Conservation (phyloP, 1,140 invertebrate species). For the Oryctes rhinoceros region DNA sequence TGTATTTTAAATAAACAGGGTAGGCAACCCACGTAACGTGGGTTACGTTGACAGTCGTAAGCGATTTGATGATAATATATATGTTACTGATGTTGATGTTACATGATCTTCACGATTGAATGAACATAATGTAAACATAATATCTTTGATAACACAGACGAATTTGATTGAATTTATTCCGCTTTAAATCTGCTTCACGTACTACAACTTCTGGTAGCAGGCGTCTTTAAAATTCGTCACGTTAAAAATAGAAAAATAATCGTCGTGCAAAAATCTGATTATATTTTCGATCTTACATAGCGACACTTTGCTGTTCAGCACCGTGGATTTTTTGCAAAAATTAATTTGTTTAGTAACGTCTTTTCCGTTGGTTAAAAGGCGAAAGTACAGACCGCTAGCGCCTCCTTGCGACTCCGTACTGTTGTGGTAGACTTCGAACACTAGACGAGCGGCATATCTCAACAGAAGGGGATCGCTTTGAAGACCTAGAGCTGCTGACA, state of each 20-base stretch:
- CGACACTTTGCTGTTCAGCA: slow-evolving; percentile 66
- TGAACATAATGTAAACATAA: too few relatives aligned
- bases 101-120: too few relatives aligned
- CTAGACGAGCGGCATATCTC: slow-evolving; percentile 83
- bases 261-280: slow-evolving; percentile 83
- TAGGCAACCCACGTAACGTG: too few relatives aligned
- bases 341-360: slow-evolving; percentile 83
- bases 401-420: slow-evolving; percentile 59
- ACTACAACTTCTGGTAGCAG: slow-evolving; percentile 61
- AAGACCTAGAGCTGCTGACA: slow-evolving; percentile 80
- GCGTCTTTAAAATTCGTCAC: slow-evolving; percentile 87
- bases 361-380: slow-evolving; percentile 85
- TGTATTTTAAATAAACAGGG: too few relatives aligned
- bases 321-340: slow-evolving; percentile 76
- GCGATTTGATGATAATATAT: too few relatives aligned
- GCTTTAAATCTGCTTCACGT: too few relatives aligned
- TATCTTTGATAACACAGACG: too few relatives aligned
- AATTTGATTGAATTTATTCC: too few relatives aligned
- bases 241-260: slow-evolving; percentile 82
- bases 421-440: slow-evolving; percentile 80
- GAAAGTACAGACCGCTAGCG: slow-evolving; percentile 79
- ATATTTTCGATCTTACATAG: slow-evolving; percentile 86
- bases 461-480: slow-evolving; percentile 68
- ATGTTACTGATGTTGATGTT: too few relatives aligned
- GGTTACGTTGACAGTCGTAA: too few relatives aligned